Percentiles rank a stretch among this genome's conserved stretches.
These are phyloP conservation scores for Nymphalis polychloros DNA, from an alignment of 2,888 invertebrate species.

Conservation along the genomic window DNA sequence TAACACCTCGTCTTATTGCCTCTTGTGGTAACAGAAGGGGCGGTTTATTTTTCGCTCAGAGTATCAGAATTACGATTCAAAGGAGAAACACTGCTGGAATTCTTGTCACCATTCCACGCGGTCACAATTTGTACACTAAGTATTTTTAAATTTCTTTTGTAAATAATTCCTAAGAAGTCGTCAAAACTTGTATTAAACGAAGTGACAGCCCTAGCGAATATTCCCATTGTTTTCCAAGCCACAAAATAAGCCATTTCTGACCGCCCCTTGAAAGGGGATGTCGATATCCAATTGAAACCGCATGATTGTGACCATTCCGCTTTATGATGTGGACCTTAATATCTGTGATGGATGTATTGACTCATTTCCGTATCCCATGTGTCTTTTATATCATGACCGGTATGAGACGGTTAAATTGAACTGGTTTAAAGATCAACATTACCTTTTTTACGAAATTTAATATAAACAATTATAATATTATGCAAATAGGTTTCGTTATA, in stretches of 20 bases:
- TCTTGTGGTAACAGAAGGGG: too few species aligned
- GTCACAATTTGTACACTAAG: too few species aligned
- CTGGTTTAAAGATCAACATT: neutral
- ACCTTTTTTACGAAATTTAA: neutral
- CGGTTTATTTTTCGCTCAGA: too few species aligned
- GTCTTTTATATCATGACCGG: slow-evolving; percentile 27
- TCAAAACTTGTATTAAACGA: neutral
- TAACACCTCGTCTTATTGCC: too few species aligned
- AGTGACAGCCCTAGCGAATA: slow-evolving; percentile 25
- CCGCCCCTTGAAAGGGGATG: slow-evolving; percentile 52
- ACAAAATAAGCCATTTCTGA: slow-evolving; percentile 61
- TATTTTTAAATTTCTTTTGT: too few species aligned
- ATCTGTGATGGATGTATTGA: slow-evolving; percentile 36
- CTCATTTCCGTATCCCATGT: slow-evolving; percentile 31
- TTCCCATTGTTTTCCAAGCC: slow-evolving; percentile 63
- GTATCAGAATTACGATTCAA: too few species aligned
- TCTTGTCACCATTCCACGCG: too few species aligned
- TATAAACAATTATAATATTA: too few species aligned
- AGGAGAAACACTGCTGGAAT: too few species aligned
- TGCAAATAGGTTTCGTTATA: too few species aligned
- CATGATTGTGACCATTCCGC: slow-evolving; percentile 48
- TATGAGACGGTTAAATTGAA: slow-evolving; percentile 25
- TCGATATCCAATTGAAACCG: slow-evolving; percentile 65
- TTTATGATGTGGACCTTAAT: slow-evolving; percentile 43
- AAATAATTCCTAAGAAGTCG: too few species aligned